phyloP scores from a whole-genome alignment of 2,113 vertebrate species.

The Cynopterus brachyotis region DNA sequence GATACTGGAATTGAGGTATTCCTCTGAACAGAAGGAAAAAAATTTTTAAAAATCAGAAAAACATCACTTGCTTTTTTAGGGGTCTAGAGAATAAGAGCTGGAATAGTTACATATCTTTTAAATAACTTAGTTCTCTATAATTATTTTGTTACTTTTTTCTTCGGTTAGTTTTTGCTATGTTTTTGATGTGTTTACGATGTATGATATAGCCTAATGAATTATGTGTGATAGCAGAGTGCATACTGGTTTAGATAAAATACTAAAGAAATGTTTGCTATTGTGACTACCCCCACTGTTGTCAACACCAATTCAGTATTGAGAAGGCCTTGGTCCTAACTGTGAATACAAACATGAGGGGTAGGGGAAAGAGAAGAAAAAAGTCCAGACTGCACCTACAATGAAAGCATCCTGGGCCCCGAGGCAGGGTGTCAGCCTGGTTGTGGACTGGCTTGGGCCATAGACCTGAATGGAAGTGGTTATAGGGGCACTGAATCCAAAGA shows the following conservation, averaged over 20 bases:
- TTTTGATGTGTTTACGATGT: neutral
- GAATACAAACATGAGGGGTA: neutral
- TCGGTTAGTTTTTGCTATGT: neutral
- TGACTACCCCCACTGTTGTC: neutral
- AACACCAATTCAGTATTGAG: neutral
- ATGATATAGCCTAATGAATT: neutral
- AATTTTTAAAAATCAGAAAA: neutral
- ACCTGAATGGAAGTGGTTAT: neutral
- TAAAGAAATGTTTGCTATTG: neutral
- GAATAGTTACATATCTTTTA: neutral
- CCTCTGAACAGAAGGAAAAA: neutral
- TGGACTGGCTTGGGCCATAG: neutral
- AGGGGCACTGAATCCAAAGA: rapidly evolving
- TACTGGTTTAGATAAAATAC: neutral
- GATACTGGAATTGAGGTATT: neutral
- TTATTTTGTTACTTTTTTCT: neutral
- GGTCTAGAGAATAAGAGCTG: neutral
- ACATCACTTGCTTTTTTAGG: neutral
- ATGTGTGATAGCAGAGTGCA: neutral
- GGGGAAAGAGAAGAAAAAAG: neutral
- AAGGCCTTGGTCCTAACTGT: neutral
- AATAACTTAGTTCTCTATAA: neutral
- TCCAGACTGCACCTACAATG: too few species aligned
- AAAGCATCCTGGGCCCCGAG: neutral
- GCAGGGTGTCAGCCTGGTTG: neutral